Evolutionary conservation across 2,113 vertebrate species (phyloP), one percentile per base, ranked within the genome.

Genomic region (Hemicordylus capensis): DNA sequence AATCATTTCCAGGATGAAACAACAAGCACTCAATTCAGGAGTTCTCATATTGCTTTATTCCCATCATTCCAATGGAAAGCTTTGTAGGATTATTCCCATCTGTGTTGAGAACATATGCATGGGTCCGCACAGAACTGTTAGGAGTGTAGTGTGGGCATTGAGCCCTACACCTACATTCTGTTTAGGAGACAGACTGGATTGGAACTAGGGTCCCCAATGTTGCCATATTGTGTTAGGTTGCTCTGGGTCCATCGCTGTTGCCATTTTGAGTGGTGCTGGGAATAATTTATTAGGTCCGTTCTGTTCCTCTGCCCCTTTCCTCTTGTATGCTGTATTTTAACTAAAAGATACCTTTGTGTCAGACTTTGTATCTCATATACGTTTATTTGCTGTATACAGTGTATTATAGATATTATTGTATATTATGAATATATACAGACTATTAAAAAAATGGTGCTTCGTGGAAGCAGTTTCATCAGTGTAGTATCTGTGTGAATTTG

Each of bases 401-500:
- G 72, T 90, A 79, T 44, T 72, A 42, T 0, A 22, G 10, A 5
- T 89, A 89, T 86, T 84, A 73, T 46, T 88, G 80, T 90, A 51
- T 78, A 67, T 73, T 78, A 24, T 90, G 77, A 83, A 2, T 90
- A 46, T 79, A 48, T 87, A 77, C 1, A 90, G 84, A 61, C 90
- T 92, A 63, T 93, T n/a, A n/a, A 91, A 72, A 56, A 12, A 80
- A 70, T 79, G 70, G 26, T 85, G 59, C 82, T n/a, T 83, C 84
- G 81, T 90, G 76, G 48, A 66, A 56, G 58, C 76, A 78, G 64
- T 80, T 92, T 92, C 61, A 74, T 89, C 90, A 90, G 77, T 92
- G 93, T 93, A 87, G 80, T 93, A 10, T 93, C 9, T 48, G 72
- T 73, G 19, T 85, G 67, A 90, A 67, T 90, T 64, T 70, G 15